Evolutionary conservation across 2,888 invertebrate genomes (phyloP), one percentile per base, ranked within the genome.

Genomic region (Pheosia tremula): DNA sequence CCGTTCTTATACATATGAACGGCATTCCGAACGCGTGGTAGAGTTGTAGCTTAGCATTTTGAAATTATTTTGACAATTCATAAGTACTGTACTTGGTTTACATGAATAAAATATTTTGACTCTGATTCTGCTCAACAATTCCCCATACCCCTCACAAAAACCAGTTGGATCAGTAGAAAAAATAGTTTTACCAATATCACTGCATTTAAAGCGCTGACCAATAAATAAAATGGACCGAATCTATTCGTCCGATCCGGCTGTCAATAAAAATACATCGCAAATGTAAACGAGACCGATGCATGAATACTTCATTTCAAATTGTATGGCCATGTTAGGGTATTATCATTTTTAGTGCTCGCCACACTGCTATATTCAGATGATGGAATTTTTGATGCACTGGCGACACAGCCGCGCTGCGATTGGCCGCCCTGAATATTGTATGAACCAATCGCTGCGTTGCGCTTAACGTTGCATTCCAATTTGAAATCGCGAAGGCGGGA

Each of bases 311-410:
- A 93, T 93, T 89, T 84, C 83, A 93, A 93, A 92, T 93, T 92
- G 93, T 93, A 91, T 91, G 82, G 86, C 87, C 89, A 91, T 89
- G 91, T 91, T 90, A 89, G 89, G 88, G 93, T 86, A 94, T 94
- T 93, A 94, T 94, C 93, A 93, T 94, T 94, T 94, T 94, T 94
- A 94, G 93, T 93, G 91, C 93, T 91, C 83, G 89, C 92, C 93
- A 93, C 93, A 93, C 90, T 88, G 88, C 84, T 88, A 90, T 90
- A 92, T 91, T 92, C 93, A 93, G 94, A 94, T 94, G 94, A 94
- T 94, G 91, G 94, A 94, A 94, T 94, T 94, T 94, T 94, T 93
- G 94, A 94, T 94, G 93, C 93, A 93, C 91, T 91, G 91, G 93
- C 92, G 89, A 93, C 93, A 92, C 92, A 91, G 91, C 82, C 89